These are phyloP conservation scores for Drosophila nebulosa DNA, from an alignment of 1,140 invertebrate genomes.

Conservation along the genomic window DNA sequence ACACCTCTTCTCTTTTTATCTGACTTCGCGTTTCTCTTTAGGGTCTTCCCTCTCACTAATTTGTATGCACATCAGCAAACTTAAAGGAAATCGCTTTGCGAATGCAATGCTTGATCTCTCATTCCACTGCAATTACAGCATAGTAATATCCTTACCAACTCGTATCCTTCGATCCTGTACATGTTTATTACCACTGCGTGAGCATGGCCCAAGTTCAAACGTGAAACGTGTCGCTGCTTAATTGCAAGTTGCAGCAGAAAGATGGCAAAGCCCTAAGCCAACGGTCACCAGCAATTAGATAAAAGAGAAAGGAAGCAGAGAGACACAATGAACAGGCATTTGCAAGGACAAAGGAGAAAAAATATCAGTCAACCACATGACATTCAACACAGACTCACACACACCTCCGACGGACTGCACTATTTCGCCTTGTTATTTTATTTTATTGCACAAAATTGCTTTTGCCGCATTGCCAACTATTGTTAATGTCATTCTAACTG, in stretches of 20 bases:
- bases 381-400: constrained; percentile 44
- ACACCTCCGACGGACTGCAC: neutral
- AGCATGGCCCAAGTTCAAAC: constrained; percentile 10
- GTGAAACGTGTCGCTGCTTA: constrained; percentile 59
- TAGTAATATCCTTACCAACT: constrained; percentile 35
- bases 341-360: constrained; percentile 18
- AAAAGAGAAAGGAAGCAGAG: constrained; percentile 21
- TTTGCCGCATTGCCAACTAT: constrained; percentile 76
- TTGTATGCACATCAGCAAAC: constrained; percentile 67
- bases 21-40: neutral
- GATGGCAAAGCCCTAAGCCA: constrained; percentile 1
- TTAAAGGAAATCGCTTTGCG: constrained; percentile 61
- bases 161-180: constrained; percentile 1
- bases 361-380: constrained; percentile 51
- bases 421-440: constrained; percentile 41
- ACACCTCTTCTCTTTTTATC: neutral
- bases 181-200: constrained; percentile 62
- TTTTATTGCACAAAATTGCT: constrained; percentile 74
- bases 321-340: constrained; percentile 3
- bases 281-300: constrained; percentile 59
- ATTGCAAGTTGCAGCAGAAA: constrained; percentile 40
- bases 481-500: constrained; percentile 75
- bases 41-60: constrained; percentile 26
- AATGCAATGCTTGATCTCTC: constrained; percentile 60
- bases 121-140: constrained; percentile 32